Conservation (phyloP, 2,797 vertebrate genomes). For the Crocidura indochinensis region DNA sequence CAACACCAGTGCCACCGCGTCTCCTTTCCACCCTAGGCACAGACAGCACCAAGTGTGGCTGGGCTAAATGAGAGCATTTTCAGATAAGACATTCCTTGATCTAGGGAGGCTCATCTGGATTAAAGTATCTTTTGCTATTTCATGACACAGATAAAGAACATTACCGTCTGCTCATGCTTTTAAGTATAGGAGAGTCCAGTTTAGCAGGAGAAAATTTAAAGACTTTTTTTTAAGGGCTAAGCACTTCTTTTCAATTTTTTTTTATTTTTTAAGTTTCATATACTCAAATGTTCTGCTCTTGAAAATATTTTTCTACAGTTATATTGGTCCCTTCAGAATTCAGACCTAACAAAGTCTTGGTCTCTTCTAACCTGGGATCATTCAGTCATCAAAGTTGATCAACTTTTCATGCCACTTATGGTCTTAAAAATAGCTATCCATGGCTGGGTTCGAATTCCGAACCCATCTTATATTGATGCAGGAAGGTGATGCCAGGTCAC, state of each 20-base stretch:
- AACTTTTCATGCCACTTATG: too few relatives aligned
- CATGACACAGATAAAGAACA: conserved; percentile 22
- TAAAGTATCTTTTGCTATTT: conserved; percentile 52
- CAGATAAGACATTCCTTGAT: conserved; percentile 39
- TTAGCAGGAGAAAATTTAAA: not conserved
- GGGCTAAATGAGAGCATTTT: conserved; percentile 47
- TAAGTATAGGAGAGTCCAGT: not conserved
- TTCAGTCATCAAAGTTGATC: too few relatives aligned
- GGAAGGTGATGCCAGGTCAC: too few relatives aligned
- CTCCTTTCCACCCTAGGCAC: not conserved
- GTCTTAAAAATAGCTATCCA: too few relatives aligned
- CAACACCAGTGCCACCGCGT: not conserved
- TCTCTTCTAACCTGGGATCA: too few relatives aligned
- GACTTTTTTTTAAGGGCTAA: conserved; percentile 29
- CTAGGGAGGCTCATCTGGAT: not conserved
- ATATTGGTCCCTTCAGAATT: too few relatives aligned
- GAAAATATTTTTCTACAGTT: too few relatives aligned
- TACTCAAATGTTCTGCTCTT: too few relatives aligned
- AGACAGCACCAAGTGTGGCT: not conserved
- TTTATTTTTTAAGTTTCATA: not conserved
- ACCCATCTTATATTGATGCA: too few relatives aligned
- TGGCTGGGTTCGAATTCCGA: too few relatives aligned
- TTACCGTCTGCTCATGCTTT: conserved; percentile 7
- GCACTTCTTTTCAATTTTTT: conserved; percentile 33
- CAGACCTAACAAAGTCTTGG: too few relatives aligned